A percentile compares a stretch with the other conserved stretches of the same genome.
Conservation (phyloP, 2,113 vertebrate species). For the Xyliphius kryptos region DNA sequence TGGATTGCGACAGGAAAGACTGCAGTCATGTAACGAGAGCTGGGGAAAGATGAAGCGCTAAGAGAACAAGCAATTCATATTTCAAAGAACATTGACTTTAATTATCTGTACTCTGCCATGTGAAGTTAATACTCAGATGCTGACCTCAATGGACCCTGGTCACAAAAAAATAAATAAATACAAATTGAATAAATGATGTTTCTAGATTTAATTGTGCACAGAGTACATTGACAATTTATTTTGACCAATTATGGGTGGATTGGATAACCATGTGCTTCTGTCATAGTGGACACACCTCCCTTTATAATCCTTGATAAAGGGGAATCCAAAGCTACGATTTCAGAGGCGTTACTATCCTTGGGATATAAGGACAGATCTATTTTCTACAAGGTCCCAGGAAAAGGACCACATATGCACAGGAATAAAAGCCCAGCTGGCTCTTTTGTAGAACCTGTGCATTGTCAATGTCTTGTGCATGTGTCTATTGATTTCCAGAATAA, state of each 20-base stretch:
- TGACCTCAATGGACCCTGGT: neutral
- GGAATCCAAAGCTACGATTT: constrained; percentile 3
- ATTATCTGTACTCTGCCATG: constrained; percentile 12
- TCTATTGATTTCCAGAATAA: too few relatives aligned
- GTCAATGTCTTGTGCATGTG: too few relatives aligned
- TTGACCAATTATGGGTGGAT: too few relatives aligned
- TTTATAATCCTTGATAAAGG: constrained; percentile 17
- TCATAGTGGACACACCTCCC: constrained; percentile 6
- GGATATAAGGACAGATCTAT: constrained; percentile 8
- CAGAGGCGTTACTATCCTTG: constrained; percentile 7
- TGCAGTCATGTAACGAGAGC: constrained; percentile 1
- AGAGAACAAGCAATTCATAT: neutral
- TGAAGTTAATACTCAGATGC: neutral
- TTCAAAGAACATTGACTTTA: constrained; percentile 8
- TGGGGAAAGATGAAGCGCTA: neutral
- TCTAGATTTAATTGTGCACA: too few relatives aligned
- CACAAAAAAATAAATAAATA: too few relatives aligned
- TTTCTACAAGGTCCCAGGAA: constrained; percentile 9
- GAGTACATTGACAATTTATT: too few relatives aligned
- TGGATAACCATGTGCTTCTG: too few relatives aligned
- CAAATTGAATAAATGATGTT: too few relatives aligned
- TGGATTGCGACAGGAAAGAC: constrained; percentile 5
- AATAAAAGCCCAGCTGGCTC: too few relatives aligned
- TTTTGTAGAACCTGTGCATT: too few relatives aligned
- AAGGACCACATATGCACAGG: neutral